Evolutionary conservation across 2,888 invertebrate genomes (phyloP).

Genomic region (Actias luna): DNA sequence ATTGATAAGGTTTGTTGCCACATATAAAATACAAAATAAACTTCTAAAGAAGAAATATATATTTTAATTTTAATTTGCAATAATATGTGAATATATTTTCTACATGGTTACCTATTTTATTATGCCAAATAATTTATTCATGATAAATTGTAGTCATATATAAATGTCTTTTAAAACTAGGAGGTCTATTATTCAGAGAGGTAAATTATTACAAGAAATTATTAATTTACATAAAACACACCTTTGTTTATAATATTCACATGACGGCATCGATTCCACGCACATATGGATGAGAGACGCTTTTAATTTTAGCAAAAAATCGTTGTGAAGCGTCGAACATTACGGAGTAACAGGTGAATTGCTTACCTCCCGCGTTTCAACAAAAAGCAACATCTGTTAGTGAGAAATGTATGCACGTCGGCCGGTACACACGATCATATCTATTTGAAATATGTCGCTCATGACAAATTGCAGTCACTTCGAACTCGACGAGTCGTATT

Average conservation of each 20-base stretch:
- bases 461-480: constrained; percentile 78
- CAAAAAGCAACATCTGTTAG: constrained; percentile 72
- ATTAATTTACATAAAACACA: constrained; percentile 5
- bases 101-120: background rate
- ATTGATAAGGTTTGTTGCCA: background rate
- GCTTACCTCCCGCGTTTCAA: constrained; percentile 59
- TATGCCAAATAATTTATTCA: background rate
- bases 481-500: constrained; percentile 65
- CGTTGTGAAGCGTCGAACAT: constrained; percentile 56
- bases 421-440: constrained; percentile 74
- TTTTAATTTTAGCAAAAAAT: constrained; percentile 74
- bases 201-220: background rate
- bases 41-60: background rate
- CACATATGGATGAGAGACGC: constrained; percentile 62
- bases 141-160: background rate
- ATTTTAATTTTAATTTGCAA: background rate
- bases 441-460: constrained; percentile 70
- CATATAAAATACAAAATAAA: background rate
- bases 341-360: constrained; percentile 69
- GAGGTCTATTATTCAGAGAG: background rate
- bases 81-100: background rate
- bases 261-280: constrained; percentile 38
- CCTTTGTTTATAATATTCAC: constrained; percentile 18
- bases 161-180: background rate
- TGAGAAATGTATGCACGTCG: constrained; percentile 69